These are phyloP conservation scores for Callithrix jacchus DNA, from an alignment of 2,113 vertebrate species.

Conservation along the genomic window DNA sequence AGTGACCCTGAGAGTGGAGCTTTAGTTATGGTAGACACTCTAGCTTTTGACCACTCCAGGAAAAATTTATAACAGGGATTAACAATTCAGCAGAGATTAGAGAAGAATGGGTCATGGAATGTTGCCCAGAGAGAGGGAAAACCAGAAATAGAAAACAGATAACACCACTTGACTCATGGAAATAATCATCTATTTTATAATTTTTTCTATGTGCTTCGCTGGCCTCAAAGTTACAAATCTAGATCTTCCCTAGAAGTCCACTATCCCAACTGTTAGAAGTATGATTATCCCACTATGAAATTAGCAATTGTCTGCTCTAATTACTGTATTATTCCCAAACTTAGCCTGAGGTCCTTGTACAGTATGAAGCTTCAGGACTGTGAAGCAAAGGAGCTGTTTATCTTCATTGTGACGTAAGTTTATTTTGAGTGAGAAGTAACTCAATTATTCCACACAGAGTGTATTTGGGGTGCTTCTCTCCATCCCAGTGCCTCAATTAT, in stretches of 20 bases:
- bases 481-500: background rate
- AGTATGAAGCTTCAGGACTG: background rate
- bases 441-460: background rate
- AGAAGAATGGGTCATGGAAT: background rate
- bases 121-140: background rate
- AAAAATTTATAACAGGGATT: background rate
- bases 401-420: background rate
- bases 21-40: background rate
- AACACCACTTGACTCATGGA: background rate
- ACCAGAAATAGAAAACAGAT: background rate
- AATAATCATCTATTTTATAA: background rate
- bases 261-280: background rate
- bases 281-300: background rate
- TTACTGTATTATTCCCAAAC: background rate
- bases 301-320: background rate
- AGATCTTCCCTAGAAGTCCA: background rate
- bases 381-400: background rate
- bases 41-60: background rate
- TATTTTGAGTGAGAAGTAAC: slow-evolving; percentile 3
- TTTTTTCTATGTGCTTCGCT: background rate
- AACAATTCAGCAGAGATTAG: background rate
- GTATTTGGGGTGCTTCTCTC: background rate
- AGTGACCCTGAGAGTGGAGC: background rate
- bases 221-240: background rate
- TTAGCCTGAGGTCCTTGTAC: background rate